Conservation (phyloP, 2,113 vertebrate genomes). For the Dolichallabes microphthalmus region DNA sequence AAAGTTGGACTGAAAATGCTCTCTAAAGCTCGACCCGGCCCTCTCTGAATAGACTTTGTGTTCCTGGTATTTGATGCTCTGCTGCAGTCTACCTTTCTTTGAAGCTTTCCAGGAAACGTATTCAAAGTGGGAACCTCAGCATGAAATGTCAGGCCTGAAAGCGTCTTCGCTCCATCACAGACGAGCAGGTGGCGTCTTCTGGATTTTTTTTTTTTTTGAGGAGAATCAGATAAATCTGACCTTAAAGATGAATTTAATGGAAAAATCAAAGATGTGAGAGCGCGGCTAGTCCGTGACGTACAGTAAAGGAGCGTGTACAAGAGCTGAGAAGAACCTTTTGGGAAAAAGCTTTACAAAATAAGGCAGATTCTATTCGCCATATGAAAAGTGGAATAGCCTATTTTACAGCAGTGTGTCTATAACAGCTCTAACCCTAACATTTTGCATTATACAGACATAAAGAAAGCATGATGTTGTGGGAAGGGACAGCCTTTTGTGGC, state of each 20-base stretch:
- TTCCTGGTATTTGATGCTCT: conserved; percentile 36
- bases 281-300: neutral
- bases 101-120: conserved; percentile 39
- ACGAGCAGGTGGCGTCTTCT: conserved; percentile 38
- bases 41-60: neutral
- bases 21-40: conserved; percentile 19
- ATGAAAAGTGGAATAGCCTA: too few species aligned
- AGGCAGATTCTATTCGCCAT: neutral
- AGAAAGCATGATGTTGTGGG: too few species aligned
- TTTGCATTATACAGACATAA: too few species aligned
- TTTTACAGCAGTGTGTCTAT: too few species aligned
- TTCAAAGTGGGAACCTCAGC: conserved; percentile 63
- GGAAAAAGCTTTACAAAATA: neutral
- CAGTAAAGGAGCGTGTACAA: neutral
- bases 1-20: conserved; percentile 8
- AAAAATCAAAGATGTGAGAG: neutral
- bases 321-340: neutral
- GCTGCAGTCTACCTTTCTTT: conserved; percentile 45
- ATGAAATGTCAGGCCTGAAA: conserved; percentile 59
- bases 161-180: conserved; percentile 52
- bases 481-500: too few species aligned
- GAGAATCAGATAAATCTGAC: neutral
- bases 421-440: too few species aligned
- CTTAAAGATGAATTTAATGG: neutral
- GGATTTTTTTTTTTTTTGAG: neutral